These are phyloP conservation scores for Peromyscus nudipes DNA, from an alignment of 2,797 vertebrate species.

Conservation along the genomic window DNA sequence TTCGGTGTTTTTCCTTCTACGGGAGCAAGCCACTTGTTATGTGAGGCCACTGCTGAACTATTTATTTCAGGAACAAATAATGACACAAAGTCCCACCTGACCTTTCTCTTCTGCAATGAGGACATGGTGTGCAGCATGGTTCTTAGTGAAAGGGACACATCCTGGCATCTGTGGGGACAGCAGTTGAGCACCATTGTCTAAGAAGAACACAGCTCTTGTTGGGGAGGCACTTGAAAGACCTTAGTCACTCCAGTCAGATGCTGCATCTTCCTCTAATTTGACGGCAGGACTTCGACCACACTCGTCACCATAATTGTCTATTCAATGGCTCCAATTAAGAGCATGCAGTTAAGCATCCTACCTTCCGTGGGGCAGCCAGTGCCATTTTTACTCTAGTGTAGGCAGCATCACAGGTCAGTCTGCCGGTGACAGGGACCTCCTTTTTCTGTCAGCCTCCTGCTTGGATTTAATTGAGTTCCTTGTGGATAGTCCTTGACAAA, in stretches of 20 bases:
- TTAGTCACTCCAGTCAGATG: background rate
- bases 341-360: rapidly evolving
- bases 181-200: background rate
- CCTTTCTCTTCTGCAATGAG: background rate
- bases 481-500: background rate
- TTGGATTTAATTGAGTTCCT: background rate
- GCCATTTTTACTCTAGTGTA: background rate
- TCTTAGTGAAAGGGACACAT: background rate
- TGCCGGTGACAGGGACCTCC: background rate
- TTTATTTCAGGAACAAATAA: background rate
- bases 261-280: background rate
- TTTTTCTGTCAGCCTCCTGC: background rate
- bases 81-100: background rate
- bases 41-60: rapidly evolving
- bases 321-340: background rate
- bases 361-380: rapidly evolving
- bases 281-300: background rate
- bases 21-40: background rate
- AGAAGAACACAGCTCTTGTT: background rate
- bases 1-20: background rate
- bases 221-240: background rate
- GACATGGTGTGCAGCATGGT: no score
- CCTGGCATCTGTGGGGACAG: background rate
- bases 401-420: background rate
- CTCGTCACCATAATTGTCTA: background rate